Base-by-base conservation (phyloP, 2,113 vertebrate species). In the Cyprinodon variegatus region DNA sequence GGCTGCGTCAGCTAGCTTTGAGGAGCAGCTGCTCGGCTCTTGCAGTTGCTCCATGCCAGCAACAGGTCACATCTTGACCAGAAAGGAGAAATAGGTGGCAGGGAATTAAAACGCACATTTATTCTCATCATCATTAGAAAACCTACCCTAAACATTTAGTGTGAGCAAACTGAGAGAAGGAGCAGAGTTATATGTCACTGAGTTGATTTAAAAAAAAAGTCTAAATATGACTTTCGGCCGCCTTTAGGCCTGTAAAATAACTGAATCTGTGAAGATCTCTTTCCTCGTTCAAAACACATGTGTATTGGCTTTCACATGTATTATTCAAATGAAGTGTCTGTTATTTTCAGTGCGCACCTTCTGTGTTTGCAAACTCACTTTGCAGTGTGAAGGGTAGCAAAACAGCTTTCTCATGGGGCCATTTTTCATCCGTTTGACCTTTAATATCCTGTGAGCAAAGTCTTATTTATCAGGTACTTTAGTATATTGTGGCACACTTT, bases 41-140 rank as follows among this genome's bases (percentile, higher is more conserved):
- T 63, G 0, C 14, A 48, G 45, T 64, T 29, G 9, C 69, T 60
- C 66, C 68, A 66, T 68, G 57, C 62, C 67, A 59, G 67, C 59
- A 89, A 87, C 87, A 89, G 84, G 90, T 91, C 68, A 15, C 3
- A 40, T 65, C 63, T 48, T 41, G 17, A 70, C 64, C 67, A 57
- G 17, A 57, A 57, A 57, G 50, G 20, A 20, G 17, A 57, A 57
- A 57, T 15, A 57, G n/a, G 10, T 20, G 9, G 50, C 20, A 57
- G n/a, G 4, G 15, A 57, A 57, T 20, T n/a, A 57, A 14, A 9
- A 10, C 6, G 10, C 20, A 3, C n/a, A 29, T 57, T 9, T 41
- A 6, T 41, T 41, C 9, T 11, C 9, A 57, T 20, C 15, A 53
- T 7, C 7, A 20, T 17, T 17, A n/a, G 50, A n/a, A 7, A 17